These are phyloP conservation scores for Podarcis siculus DNA, from an alignment of 2,797 vertebrate species.

Conservation along the genomic window DNA sequence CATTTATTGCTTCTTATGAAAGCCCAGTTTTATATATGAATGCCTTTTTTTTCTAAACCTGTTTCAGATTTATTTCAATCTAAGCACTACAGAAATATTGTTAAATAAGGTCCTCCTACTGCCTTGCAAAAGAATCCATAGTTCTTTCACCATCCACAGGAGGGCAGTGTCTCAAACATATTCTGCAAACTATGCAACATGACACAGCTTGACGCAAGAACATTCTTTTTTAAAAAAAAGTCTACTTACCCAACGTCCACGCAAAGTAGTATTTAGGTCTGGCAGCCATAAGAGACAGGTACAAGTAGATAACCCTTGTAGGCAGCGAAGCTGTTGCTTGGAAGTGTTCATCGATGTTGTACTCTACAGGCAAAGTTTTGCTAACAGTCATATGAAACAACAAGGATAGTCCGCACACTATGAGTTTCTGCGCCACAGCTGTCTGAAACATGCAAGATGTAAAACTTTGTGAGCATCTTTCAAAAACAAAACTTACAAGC, in stretches of 20 bases:
- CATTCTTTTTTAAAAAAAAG: rapidly evolving
- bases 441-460: constrained; percentile 76
- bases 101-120: not conserved
- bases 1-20: not conserved
- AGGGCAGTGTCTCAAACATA: constrained; percentile 57
- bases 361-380: constrained; percentile 87
- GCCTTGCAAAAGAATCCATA: not conserved
- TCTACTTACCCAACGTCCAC: constrained; percentile 93
- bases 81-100: too few species aligned
- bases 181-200: not conserved
- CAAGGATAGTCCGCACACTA: constrained; percentile 89
- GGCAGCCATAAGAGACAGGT: constrained; percentile 91
- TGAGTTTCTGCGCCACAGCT: constrained; percentile 90
- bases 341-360: constrained; percentile 86
- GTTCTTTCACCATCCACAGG: constrained; percentile 59
- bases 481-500: not conserved
- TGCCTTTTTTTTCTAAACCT: too few species aligned
- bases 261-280: constrained; percentile 98
- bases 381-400: constrained; percentile 90
- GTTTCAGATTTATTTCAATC: too few species aligned
- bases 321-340: constrained; percentile 86
- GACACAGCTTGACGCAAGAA: not conserved
- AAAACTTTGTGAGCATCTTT: constrained; percentile 24
- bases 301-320: constrained; percentile 89
- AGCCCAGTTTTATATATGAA: too few species aligned